phyloP scores from a whole-genome alignment of 2,888 invertebrate species.

The Amorpha juglandis region DNA sequence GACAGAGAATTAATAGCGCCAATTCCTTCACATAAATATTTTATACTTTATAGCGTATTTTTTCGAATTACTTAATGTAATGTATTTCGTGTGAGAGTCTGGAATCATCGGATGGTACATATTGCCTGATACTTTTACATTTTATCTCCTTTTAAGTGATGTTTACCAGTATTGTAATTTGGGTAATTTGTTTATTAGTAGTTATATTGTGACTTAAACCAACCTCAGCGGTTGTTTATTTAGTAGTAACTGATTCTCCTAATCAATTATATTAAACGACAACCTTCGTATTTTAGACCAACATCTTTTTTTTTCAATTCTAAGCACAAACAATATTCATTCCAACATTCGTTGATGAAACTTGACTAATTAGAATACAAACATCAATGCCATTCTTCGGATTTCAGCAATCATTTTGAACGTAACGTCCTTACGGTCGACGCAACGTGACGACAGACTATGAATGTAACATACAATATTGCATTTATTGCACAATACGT shows the following conservation, averaged over 20 bases:
- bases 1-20: background rate
- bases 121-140: background rate
- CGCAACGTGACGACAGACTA: conserved; percentile 32
- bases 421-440: conserved; percentile 32
- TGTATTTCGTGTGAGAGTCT: conserved; percentile 1
- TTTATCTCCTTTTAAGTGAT: background rate
- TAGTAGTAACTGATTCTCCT: no score
- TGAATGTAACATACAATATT: conserved; percentile 39
- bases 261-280: background rate
- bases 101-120: background rate
- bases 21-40: conserved; percentile 12
- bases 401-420: conserved; percentile 33
- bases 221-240: no score
- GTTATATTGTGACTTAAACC: no score
- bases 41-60: no score
- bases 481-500: conserved; percentile 46
- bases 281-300: background rate
- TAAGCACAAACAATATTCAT: conserved; percentile 6
- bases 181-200: no score
- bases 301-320: background rate
- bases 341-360: conserved; percentile 3
- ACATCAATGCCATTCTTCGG: conserved; percentile 32
- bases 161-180: background rate
- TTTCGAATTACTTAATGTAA: background rate
- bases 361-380: conserved; percentile 26